Conservation (phyloP, 2,888 invertebrate species). For the Punctoribates punctum region DNA sequence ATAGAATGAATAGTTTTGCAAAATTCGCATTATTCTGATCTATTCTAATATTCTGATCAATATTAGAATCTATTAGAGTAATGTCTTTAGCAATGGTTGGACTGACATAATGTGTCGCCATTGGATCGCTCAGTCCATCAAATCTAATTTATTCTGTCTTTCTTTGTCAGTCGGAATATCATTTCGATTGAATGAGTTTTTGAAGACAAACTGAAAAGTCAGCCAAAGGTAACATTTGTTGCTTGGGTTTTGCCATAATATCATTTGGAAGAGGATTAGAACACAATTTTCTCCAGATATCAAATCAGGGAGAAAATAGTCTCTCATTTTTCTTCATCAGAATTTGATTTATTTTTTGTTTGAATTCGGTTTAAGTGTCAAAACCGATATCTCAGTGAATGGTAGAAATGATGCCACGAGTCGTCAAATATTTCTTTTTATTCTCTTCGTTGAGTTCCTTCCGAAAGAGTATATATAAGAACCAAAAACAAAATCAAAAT, state of each 20-base stretch:
- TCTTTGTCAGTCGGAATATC: not conserved
- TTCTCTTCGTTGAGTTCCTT: no score
- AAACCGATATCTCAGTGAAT: no score
- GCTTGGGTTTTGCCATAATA: not conserved
- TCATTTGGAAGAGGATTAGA: not conserved
- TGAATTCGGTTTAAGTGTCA: no score
- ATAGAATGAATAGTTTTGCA: not conserved
- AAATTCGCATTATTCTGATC: not conserved
- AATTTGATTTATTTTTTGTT: no score
- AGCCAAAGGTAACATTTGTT: conserved; percentile 2
- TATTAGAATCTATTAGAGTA: not conserved
- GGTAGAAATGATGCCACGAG: no score
- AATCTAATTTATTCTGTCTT: conserved; percentile 12
- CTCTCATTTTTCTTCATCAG: no score
- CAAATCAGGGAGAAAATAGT: no score
- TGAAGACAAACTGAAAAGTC: not conserved
- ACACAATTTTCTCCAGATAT: no score
- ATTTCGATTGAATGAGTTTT: not conserved
- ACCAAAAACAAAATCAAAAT: no score
- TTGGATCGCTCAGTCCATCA: not conserved
- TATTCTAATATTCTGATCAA: conserved; percentile 1
- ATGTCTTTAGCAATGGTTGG: not conserved
- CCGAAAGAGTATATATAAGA: no score
- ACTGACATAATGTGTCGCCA: not conserved
- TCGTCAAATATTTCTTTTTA: no score